phyloP scores from a whole-genome alignment of 1,140 invertebrate genomes.

The Trinorchestia longiramus region DNA sequence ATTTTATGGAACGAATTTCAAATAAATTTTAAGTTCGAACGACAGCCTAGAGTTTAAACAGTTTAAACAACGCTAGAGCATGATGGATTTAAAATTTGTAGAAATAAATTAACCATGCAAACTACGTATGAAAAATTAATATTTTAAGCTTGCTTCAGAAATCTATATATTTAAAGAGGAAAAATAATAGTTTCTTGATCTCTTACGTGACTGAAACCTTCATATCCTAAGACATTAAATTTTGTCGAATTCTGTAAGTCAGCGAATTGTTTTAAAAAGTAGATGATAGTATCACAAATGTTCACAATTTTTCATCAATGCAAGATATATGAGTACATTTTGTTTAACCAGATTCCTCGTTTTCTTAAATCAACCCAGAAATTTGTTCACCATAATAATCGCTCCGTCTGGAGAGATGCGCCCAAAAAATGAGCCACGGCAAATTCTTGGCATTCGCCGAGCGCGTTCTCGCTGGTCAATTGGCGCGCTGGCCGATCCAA shows the following conservation, averaged over 20 bases:
- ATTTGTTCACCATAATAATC: not conserved
- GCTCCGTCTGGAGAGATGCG: not conserved
- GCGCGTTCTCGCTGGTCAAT: conserved; percentile 24
- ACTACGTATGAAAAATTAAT: too few relatives aligned
- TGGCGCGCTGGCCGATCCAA: conserved; percentile 30
- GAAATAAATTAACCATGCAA: too few relatives aligned
- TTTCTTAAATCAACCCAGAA: not conserved
- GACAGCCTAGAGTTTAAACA: too few relatives aligned
- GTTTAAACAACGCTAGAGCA: too few relatives aligned
- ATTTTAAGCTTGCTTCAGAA: too few relatives aligned
- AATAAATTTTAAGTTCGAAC: too few relatives aligned
- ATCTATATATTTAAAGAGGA: too few relatives aligned
- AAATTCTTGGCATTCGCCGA: not conserved
- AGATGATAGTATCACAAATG: not conserved
- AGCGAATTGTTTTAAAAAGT: not conserved
- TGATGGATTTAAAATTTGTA: too few relatives aligned
- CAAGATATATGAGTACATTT: not conserved
- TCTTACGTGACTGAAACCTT: not conserved
- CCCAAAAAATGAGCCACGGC: not conserved
- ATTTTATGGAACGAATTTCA: too few relatives aligned
- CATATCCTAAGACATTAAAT: not conserved
- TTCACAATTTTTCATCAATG: not conserved
- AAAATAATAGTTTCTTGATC: too few relatives aligned
- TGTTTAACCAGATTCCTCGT: not conserved
- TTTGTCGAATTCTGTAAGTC: not conserved